Base-by-base conservation (phyloP, 2,797 vertebrate species). In the Enteromius mattozi region DNA sequence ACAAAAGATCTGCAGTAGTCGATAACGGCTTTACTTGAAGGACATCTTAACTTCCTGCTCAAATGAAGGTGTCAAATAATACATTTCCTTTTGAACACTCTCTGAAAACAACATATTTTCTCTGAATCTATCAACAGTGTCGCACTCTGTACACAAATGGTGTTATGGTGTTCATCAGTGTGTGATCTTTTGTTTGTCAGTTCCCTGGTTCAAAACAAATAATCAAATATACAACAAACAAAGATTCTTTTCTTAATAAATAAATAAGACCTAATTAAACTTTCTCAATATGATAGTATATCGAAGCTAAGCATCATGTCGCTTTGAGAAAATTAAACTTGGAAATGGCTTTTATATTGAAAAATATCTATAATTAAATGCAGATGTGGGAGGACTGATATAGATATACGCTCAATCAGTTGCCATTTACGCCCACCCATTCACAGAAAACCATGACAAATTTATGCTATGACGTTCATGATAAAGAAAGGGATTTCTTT, bases 1-100 rank as follows among this genome's bases (percentile, higher is more conserved):
- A 5, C 9, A 61, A n/a, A 61, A 81, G 35, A 71, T 17, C 6
- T 59, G 68, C 79, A 30, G 37, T 35, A 12, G 19, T 24, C 0
- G 24, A 42, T 65, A 45, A 65, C 5, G 2, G 12, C 16, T n/a
- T 79, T 65, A 27, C 42, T 59, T 33, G 10, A 54, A 84, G 3
- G 45, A 3, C 27, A 42, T 89, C 90, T 92, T 92, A 76, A 76
- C 74, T 86, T 88, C 82, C 94, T 94, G 91, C 89, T 80, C 27
- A 87, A 92, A 89, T 91, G 89, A 89, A 82, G 56, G 71, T 78
- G 89, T 92, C 70, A 89, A 89, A 90, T 92, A 87, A 88, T 59
- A 69, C 27, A 89, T 90, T 94, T 93, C 93, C 93, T 91, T 83
- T 71, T 84, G 47, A 82, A 80, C 47, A 85, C 86, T 77, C 33